phyloP scores from a whole-genome alignment of 2,113 vertebrate genomes.

The Motacilla tschutschensis region DNA sequence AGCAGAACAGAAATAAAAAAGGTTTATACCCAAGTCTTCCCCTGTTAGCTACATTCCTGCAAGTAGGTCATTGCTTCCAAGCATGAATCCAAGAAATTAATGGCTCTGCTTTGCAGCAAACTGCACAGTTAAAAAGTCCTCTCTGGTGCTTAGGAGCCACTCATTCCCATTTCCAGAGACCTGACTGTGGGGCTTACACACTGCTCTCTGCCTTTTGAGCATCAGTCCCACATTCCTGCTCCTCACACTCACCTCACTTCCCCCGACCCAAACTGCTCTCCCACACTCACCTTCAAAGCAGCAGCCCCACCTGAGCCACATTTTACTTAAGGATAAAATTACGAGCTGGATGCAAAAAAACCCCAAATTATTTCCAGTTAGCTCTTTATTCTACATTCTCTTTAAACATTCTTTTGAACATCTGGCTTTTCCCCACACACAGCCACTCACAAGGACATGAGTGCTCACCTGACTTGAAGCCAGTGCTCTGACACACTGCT shows the following conservation, averaged over 20 bases:
- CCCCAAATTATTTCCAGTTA: neutral
- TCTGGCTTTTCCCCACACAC: neutral
- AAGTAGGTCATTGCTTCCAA: constrained; percentile 57
- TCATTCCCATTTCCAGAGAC: neutral
- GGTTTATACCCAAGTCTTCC: constrained; percentile 5
- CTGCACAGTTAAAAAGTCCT: neutral
- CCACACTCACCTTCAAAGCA: neutral
- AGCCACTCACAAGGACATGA: accelerated
- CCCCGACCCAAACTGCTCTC: neutral
- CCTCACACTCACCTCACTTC: neutral
- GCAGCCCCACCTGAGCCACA: neutral
- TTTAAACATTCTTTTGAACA: neutral
- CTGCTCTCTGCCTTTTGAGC: neutral
- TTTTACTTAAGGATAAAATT: neutral
- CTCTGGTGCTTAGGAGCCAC: neutral
- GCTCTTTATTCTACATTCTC: neutral
- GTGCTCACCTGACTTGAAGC: neutral
- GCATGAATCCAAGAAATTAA: constrained; percentile 17
- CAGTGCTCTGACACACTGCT: neutral
- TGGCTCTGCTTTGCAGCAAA: neutral
- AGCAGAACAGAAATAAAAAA: constrained; percentile 19
- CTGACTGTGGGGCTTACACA: neutral
- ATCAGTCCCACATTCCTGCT: neutral
- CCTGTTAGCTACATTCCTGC: constrained; percentile 1
- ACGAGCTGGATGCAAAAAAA: neutral